Evolutionary conservation across 2,888 invertebrate species (phyloP), one percentile per base, ranked within the genome.

Genomic region (Magallana nippona): DNA sequence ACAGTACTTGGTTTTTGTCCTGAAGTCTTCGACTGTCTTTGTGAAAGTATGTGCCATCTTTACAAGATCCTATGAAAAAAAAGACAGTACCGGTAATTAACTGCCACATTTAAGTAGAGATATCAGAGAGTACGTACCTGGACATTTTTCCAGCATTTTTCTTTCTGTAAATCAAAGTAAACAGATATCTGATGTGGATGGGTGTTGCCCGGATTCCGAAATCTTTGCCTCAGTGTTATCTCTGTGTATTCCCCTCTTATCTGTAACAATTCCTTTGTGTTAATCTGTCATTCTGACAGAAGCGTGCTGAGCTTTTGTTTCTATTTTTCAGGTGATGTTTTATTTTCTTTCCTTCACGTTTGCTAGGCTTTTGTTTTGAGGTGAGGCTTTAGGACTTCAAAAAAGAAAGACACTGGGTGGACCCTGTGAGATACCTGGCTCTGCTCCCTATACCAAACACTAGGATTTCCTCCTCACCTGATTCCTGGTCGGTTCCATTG

Each of bases 201-300:
- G 71, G 71, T 71, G 71, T 71, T 27, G 27, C 71, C 71, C 11
- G 71, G 71, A 71, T 27, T 15, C 13, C 13, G 15, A 32, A 27
- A 71, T 71, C 71, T 71, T 19, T 13, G 32, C 27, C 27, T 63
- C 63, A 10, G 22, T 27, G 71, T 71, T 71, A 71, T 71, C 71
- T 27, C 15, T 27, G 27, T 71, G 71, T 71, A 71, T 71, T 71
- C 71, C 27, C 32, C 32, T 71, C 71, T 71, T 71, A 71, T 71
- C 71, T 71, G 71, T 71, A 71, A 71, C 71, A 71, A 71, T 71
- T 71, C 71, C 71, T 27, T 71, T 71, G 22, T 71, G 71, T 71
- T 27, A 22, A 71, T 71, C 27, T 71, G 71, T 71, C 71, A 71
- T 71, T 71, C 32, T 71, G 71, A 71, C 71, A 71, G 71, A 71